Evolutionary conservation across 2,113 vertebrate species (phyloP).

Genomic region (Echinops telfairi): DNA sequence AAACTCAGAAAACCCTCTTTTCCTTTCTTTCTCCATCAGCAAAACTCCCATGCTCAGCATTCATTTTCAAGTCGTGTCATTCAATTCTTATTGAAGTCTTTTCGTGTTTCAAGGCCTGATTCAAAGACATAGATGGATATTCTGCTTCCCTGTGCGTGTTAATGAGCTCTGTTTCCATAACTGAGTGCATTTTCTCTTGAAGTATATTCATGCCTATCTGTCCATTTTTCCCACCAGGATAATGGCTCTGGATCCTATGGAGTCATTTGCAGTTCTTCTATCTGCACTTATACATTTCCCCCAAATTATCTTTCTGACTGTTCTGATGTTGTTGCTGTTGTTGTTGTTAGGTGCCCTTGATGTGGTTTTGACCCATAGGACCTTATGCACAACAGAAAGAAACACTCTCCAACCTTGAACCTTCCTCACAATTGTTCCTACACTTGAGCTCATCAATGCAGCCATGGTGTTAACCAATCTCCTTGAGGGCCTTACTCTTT

Average conservation of each 20-base stretch:
- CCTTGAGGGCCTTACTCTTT: no score
- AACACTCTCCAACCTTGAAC: no score
- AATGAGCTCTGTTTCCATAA: conserved; percentile 23
- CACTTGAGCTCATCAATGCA: no score
- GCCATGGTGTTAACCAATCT: no score
- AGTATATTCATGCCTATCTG: background rate
- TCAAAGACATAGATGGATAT: background rate
- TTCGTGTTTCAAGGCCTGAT: background rate
- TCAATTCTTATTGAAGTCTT: conserved; percentile 32
- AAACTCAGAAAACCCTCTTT: conserved; percentile 33
- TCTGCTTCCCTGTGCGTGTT: background rate
- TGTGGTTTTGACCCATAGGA: no score
- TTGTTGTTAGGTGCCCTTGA: no score
- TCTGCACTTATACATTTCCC: background rate
- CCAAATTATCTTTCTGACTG: conserved; percentile 5
- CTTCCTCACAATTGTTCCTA: no score
- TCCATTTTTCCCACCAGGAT: background rate
- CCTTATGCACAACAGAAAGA: no score
- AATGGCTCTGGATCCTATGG: background rate
- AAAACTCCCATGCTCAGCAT: background rate
- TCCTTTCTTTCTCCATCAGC: background rate
- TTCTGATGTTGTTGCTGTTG: no score
- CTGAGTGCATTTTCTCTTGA: background rate
- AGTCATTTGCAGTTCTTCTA: background rate
- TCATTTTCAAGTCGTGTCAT: conserved; percentile 32